Conservation (phyloP, 1,140 invertebrate genomes). For the Eueides isabella region DNA sequence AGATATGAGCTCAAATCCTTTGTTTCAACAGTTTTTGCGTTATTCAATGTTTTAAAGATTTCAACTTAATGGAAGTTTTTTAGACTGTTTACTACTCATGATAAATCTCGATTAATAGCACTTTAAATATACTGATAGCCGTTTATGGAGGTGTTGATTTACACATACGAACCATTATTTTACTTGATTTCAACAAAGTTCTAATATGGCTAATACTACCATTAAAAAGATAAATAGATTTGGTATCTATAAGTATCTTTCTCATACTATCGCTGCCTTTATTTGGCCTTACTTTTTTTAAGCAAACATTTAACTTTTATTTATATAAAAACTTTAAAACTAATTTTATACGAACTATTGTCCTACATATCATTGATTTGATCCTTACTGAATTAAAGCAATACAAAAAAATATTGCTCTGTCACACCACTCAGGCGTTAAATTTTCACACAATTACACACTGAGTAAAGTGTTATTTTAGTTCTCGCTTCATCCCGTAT, state of each 20-base stretch:
- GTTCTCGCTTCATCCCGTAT: no score
- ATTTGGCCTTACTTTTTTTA: not conserved
- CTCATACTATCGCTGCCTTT: not conserved
- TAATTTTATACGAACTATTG: no score
- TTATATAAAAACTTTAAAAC: no score
- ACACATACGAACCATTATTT: not conserved
- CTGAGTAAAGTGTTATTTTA: no score
- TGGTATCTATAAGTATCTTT: no score
- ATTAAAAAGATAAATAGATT: no score
- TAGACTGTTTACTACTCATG: not conserved
- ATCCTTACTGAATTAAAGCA: no score
- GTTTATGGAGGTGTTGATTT: not conserved
- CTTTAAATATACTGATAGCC: constrained; percentile 5
- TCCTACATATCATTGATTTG: no score
- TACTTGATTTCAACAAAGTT: not conserved
- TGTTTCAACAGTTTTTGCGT: constrained; percentile 1
- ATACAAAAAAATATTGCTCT: not conserved
- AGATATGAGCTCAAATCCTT: constrained; percentile 16
- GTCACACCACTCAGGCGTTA: not conserved
- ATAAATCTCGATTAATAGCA: not conserved
- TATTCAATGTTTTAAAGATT: constrained; percentile 1
- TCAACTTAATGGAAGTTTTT: not conserved
- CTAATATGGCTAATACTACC: not conserved
- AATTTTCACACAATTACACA: no score
- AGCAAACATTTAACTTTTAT: no score